phyloP scores from a whole-genome alignment of 1,140 invertebrate species.

The Bombus pascuorum region DNA sequence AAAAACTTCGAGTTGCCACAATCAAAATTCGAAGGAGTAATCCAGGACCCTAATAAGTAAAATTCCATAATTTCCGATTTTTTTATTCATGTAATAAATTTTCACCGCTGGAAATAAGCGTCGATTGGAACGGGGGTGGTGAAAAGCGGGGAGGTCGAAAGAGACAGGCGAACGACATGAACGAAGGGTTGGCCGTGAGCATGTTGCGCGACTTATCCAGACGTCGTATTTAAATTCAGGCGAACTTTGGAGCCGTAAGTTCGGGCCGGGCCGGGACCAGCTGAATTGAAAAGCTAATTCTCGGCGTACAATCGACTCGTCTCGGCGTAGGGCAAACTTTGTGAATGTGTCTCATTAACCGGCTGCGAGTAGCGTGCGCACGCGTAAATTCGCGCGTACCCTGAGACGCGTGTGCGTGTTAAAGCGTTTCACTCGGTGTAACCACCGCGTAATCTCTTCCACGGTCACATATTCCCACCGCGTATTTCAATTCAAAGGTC shows the following conservation, averaged over 20 bases:
- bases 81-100: too few species aligned
- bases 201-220: conserved; percentile 67
- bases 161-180: conserved; percentile 15
- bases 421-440: conserved; percentile 59
- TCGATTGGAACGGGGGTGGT: background rate
- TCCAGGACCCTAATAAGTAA: too few species aligned
- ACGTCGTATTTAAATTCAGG: conserved; percentile 75
- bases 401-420: conserved; percentile 40
- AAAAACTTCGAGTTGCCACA: too few species aligned
- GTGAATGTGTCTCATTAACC: conserved; percentile 81
- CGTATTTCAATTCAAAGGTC: conserved; percentile 48
- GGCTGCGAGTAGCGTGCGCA: conserved; percentile 69
- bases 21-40: too few species aligned
- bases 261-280: conserved; percentile 61
- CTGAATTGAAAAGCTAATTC: conserved; percentile 81
- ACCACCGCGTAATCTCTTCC: conserved; percentile 56
- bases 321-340: conserved; percentile 78
- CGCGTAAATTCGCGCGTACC: conserved; percentile 50
- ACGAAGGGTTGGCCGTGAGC: conserved; percentile 29
- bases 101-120: background rate
- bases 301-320: conserved; percentile 79
- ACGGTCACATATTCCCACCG: conserved; percentile 36
- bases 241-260: conserved; percentile 73
- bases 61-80: background rate
- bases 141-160: conserved; percentile 23